A percentile compares a stretch with the other conserved stretches of the same genome.
Evolutionary conservation across 2,888 invertebrate species (phyloP).

Genomic region (Cinara cedri): DNA sequence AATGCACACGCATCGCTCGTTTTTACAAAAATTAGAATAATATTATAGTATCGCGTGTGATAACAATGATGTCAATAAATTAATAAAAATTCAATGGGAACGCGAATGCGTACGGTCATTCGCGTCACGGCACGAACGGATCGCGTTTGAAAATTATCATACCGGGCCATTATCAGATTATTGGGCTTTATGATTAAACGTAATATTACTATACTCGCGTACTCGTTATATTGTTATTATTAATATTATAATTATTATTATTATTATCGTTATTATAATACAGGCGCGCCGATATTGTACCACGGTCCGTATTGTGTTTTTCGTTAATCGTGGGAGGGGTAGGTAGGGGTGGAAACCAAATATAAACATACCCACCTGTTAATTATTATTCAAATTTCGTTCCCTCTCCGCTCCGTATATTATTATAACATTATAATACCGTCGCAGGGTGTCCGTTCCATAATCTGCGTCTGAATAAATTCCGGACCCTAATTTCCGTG

Average conservation of each 20-base stretch:
- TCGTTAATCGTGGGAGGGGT: too few relatives aligned
- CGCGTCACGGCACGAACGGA: not conserved
- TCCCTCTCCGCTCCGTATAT: not conserved
- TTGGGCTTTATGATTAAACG: not conserved
- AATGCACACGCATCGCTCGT: too few relatives aligned
- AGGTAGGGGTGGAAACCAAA: too few relatives aligned
- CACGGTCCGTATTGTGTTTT: conserved; percentile 3
- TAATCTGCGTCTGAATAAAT: conserved; percentile 54
- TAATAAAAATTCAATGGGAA: not conserved
- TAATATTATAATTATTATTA: too few relatives aligned
- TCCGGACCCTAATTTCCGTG: conserved; percentile 56
- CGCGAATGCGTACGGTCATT: not conserved
- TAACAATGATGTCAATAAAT: not conserved
- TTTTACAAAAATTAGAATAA: too few relatives aligned
- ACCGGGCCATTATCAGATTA: not conserved
- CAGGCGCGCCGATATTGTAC: not conserved
- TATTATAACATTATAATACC: too few relatives aligned
- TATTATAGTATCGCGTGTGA: not conserved
- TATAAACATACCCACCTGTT: conserved; percentile 18
- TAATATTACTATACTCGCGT: too few relatives aligned
- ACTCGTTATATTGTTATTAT: not conserved
- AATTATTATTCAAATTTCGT: conserved; percentile 52
- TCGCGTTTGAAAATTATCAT: too few relatives aligned
- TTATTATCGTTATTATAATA: not conserved
- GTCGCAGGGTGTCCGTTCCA: conserved; percentile 46